Evolutionary conservation across 2,113 vertebrate species (phyloP).

Genomic region (Percina caprodes): DNA sequence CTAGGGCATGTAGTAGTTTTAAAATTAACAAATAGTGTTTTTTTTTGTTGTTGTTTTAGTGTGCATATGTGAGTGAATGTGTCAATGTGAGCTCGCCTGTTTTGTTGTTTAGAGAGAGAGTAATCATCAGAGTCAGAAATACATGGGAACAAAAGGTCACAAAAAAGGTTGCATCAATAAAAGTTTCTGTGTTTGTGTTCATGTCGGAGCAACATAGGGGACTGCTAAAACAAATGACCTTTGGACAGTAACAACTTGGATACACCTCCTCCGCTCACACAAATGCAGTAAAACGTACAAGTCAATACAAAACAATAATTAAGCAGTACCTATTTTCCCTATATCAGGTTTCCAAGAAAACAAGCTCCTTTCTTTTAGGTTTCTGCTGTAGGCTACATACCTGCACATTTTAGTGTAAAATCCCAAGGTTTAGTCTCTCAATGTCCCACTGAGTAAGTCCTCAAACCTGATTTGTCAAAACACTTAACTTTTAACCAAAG

Average conservation of each 20-base stretch:
- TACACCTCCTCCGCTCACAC: not conserved
- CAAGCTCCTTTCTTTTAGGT: not conserved
- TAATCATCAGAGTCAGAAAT: slow-evolving; percentile 34
- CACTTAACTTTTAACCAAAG: slow-evolving; percentile 57
- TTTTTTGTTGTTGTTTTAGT: not conserved
- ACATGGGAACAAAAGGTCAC: slow-evolving; percentile 51
- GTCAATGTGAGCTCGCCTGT: not conserved
- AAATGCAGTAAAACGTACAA: not conserved
- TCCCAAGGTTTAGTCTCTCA: not conserved
- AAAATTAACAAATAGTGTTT: slow-evolving; percentile 30
- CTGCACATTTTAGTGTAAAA: not conserved
- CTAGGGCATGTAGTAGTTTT: slow-evolving; percentile 30
- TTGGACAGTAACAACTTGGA: slow-evolving; percentile 30
- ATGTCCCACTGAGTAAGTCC: slow-evolving; percentile 34
- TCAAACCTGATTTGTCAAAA: slow-evolving; percentile 42
- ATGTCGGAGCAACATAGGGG: slow-evolving; percentile 32
- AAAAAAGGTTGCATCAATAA: slow-evolving; percentile 39
- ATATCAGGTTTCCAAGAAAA: not conserved
- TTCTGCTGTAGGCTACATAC: not conserved
- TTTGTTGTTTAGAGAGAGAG: slow-evolving; percentile 1
- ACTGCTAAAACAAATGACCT: slow-evolving; percentile 51
- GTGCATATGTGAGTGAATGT: not conserved
- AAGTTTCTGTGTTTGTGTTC: slow-evolving; percentile 38
- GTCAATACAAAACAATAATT: not conserved
- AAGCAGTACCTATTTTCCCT: not conserved